phyloP scores from a whole-genome alignment of 2,113 vertebrate species.

The Neopipo cinnamomea region DNA sequence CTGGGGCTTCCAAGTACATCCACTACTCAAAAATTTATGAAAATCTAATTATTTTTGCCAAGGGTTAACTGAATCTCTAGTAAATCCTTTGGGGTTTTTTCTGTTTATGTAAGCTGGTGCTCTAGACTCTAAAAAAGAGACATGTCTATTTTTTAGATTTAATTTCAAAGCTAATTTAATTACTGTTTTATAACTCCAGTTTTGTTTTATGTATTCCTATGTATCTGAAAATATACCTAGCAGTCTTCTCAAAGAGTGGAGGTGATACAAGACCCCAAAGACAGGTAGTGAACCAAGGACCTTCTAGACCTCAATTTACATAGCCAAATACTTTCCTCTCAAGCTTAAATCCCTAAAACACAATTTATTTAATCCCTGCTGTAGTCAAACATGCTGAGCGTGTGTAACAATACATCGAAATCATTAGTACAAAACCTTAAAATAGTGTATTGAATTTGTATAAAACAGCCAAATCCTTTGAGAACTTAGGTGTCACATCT shows the following conservation, averaged over 20 bases:
- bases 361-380: conserved; percentile 63
- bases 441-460: conserved; percentile 41
- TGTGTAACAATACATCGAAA: conserved; percentile 56
- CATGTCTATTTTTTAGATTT: background rate
- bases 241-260: background rate
- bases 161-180: background rate
- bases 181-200: background rate
- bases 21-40: background rate
- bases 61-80: background rate
- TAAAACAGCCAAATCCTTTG: conserved; percentile 35
- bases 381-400: conserved; percentile 19
- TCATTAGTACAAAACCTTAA: conserved; percentile 46
- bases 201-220: background rate
- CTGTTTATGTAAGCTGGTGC: background rate
- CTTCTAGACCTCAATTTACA: conserved; percentile 47
- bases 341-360: conserved; percentile 52
- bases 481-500: background rate
- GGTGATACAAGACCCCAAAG: background rate
- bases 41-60: background rate
- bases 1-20: background rate
- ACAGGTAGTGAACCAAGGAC: background rate
- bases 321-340: conserved; percentile 54
- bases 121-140: background rate
- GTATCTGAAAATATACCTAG: background rate
- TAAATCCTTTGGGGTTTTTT: background rate